Evolutionary conservation across 35 echinoderm and acorn worm genomes (phyloP).

Genomic region (Amphiura filiformis): DNA sequence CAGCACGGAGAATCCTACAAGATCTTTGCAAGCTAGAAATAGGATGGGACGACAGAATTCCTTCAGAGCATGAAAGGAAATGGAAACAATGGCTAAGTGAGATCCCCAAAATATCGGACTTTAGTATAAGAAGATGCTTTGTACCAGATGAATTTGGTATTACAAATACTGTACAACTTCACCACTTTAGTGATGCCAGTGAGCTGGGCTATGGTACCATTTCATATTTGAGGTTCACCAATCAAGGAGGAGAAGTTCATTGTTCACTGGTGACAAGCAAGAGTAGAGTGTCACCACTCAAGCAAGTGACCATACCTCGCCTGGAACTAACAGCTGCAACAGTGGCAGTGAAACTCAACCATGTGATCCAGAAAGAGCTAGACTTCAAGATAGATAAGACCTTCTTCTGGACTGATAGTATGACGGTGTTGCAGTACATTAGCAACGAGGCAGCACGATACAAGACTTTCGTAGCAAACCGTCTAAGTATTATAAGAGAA

Average conservation of each 20-base stretch:
- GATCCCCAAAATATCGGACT: too few relatives aligned
- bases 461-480: slow-evolving; percentile 39
- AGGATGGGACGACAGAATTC: too few relatives aligned
- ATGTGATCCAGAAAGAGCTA: background rate
- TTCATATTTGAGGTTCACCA: slow-evolving; percentile 32
- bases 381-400: background rate
- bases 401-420: slow-evolving; percentile 51
- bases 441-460: slow-evolving; percentile 29
- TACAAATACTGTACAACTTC: background rate
- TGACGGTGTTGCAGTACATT: slow-evolving; percentile 34
- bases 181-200: slow-evolving; percentile 74
- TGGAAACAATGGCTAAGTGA: too few relatives aligned
- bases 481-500: slow-evolving; percentile 21
- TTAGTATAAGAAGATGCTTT: too few relatives aligned
- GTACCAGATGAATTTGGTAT: slow-evolving; percentile 1
- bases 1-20: background rate
- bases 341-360: background rate
- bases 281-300: slow-evolving; percentile 58
- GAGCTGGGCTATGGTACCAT: slow-evolving; percentile 46
- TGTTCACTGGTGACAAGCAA: slow-evolving; percentile 20
- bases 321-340: slow-evolving; percentile 19
- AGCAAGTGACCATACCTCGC: slow-evolving; percentile 51
- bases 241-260: slow-evolving; percentile 28
- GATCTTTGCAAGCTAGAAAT: too few relatives aligned
- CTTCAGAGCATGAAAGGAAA: too few relatives aligned